Evolutionary conservation across 2,888 invertebrate species (phyloP).

Genomic region (Chouioia cunea): DNA sequence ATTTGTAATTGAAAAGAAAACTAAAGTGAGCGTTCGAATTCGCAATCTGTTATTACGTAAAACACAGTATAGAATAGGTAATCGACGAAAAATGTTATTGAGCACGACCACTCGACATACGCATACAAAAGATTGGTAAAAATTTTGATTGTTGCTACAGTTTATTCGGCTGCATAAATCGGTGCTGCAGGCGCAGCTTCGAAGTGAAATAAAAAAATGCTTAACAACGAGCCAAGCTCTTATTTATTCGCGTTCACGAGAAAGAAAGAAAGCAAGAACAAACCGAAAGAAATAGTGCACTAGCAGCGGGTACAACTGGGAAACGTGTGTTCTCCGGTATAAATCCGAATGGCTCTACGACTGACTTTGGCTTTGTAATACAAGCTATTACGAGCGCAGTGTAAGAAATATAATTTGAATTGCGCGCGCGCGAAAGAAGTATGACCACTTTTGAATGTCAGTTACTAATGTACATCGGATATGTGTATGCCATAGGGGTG

Average conservation of each 20-base stretch:
- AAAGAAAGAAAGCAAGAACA: too few species aligned
- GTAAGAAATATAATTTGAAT: conserved; percentile 44
- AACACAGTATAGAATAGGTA: conserved; percentile 6
- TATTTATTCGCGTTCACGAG: too few species aligned
- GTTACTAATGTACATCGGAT: conserved; percentile 42
- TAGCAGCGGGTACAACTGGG: too few species aligned
- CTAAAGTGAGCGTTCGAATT: too few species aligned
- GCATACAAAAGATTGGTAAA: conserved; percentile 17
- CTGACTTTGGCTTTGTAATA: background rate
- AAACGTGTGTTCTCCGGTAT: too few species aligned
- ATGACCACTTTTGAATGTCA: conserved; percentile 42
- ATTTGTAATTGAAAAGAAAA: too few species aligned
- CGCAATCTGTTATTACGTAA: conserved; percentile 9
- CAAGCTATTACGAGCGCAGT: conserved; percentile 25
- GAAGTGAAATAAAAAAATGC: too few species aligned
- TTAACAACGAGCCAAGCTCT: too few species aligned
- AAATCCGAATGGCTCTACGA: too few species aligned
- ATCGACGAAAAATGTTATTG: conserved; percentile 18
- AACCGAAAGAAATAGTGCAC: too few species aligned
- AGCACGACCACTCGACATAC: background rate
- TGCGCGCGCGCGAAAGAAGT: conserved; percentile 31
- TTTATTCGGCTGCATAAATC: too few species aligned
- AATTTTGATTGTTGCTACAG: background rate
- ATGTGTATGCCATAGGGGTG: conserved; percentile 12
- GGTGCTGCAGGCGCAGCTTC: too few species aligned